Evolutionary conservation across 2,113 vertebrate species (phyloP).

Genomic region (Phyllostomus hastatus): DNA sequence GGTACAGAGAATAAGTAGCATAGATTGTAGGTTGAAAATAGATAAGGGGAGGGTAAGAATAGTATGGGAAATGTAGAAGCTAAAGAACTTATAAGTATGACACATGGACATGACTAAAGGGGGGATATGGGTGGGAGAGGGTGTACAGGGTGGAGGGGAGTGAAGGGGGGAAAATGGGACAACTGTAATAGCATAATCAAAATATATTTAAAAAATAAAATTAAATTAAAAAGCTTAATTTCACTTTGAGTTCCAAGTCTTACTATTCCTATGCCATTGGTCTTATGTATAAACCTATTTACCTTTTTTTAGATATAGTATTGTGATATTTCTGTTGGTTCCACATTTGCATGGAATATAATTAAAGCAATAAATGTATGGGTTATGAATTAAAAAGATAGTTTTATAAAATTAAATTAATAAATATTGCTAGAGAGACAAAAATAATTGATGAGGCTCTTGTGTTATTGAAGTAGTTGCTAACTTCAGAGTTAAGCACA

Average conservation of each 20-base stretch:
- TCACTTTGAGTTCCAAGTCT: neutral
- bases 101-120: too few relatives aligned
- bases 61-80: too few relatives aligned
- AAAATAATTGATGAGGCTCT: neutral
- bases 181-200: too few relatives aligned
- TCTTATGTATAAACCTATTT: neutral
- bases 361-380: neutral
- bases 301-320: neutral
- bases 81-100: too few relatives aligned
- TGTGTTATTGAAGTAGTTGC: neutral
- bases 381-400: neutral
- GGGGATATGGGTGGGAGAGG: too few relatives aligned
- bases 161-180: too few relatives aligned
- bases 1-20: too few relatives aligned
- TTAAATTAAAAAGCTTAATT: neutral
- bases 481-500: neutral
- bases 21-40: too few relatives aligned
- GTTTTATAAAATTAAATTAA: neutral
- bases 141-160: too few relatives aligned
- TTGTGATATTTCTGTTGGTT: neutral
- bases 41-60: too few relatives aligned
- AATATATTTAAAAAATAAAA: too few relatives aligned
- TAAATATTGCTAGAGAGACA: neutral
- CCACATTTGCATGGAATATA: neutral
- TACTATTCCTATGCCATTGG: neutral